Evolutionary conservation across 1,140 invertebrate genomes (phyloP), one percentile per base, ranked within the genome.

Genomic region (Limonius californicus): DNA sequence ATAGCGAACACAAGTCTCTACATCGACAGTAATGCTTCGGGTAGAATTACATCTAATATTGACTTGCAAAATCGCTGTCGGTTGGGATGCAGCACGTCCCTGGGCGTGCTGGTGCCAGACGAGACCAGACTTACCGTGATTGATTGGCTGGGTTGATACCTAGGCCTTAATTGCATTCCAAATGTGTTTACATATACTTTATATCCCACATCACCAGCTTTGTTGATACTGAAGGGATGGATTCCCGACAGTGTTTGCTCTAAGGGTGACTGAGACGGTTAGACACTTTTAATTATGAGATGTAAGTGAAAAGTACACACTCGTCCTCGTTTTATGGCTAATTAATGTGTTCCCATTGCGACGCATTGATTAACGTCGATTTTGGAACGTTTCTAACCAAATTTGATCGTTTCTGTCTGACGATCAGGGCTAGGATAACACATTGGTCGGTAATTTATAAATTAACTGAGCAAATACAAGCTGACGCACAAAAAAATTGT

Each of bases 41-140:
- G 61, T 73, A 65, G 70, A 72, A 72, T 72, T 70, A 73, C 72
- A 70, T 58, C 69, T 68, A 72, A 74, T 72, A 72, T 72, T 72
- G 72, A 72, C 72, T 74, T 71, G 72, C 70, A 72, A 74, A 74
- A 74, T 74, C 72, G 69, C 64, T 64, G 63, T 61, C 55, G 65
- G 58, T 63, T 58, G 64, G 50, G 56, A 59, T 64, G 61, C 57
- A 68, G 68, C 72, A 74, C 72, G 72, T 74, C 68, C 66, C 64
- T 64, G 66, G 67, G 68, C 72, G 72, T 74, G 72, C 72, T 72
- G 59, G 59, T 63, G 64, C 66, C 66, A 63, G 64, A 64, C 70
- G 63, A 72, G 72, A 68, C 68, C 57, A 65, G 72, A 74, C 72
- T 74, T 74, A 74, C 68, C 61, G 64, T 72, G 72, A 74, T 74